Base-by-base conservation (phyloP, 2,113 vertebrate genomes). In the Sula dactylatra region DNA sequence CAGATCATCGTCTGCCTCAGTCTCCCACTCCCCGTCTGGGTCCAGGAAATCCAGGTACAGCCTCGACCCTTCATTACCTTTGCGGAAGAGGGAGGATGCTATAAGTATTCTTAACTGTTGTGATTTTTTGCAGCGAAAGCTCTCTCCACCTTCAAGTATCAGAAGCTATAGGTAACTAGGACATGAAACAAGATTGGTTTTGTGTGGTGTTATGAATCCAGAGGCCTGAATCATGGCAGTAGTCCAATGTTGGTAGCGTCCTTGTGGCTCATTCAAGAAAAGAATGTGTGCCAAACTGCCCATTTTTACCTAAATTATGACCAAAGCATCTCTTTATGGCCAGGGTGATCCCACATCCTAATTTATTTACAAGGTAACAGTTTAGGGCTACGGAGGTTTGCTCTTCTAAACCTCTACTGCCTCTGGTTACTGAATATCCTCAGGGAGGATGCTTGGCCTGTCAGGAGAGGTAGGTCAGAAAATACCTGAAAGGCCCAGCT, bases 11-110 rank as follows among this genome's bases (percentile, higher is more conserved):
- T 99, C 98, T 54, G 98, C 98, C 95, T 99, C 99, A 14, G 92
- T 97, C 14, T 99, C 99, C n/a, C 98, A 94, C 52, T 98, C 98
- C 7, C 98, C 96, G 1, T 98, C 98, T 2, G 99, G 98, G 17
- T 99, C 99, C 82, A 98, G 98, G 87, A 99, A 99, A 94, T 99
- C 99, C 97, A 99, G 99, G 99, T 99, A 96, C 62, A 49, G 45
- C 71, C 50, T 70, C 6, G 4, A 26, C 7, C 65, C 52, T 72
- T 44, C 5, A 0, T 55, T 38, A 5, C 7, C 12, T 49, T n/a
- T 44, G 8, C 10, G 62, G 20, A 11, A 31, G 22, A 24, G 62
- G 66, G 59, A 70, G 32, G 54, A 34, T 9, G 1, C 19, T 6
- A 7, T 58, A 32, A 1, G 8, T 45, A 3, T 13, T 26, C 36